These are phyloP conservation scores for Ptychochromis oligacanthus DNA, from an alignment of 2,113 vertebrate genomes.

Conservation along the genomic window DNA sequence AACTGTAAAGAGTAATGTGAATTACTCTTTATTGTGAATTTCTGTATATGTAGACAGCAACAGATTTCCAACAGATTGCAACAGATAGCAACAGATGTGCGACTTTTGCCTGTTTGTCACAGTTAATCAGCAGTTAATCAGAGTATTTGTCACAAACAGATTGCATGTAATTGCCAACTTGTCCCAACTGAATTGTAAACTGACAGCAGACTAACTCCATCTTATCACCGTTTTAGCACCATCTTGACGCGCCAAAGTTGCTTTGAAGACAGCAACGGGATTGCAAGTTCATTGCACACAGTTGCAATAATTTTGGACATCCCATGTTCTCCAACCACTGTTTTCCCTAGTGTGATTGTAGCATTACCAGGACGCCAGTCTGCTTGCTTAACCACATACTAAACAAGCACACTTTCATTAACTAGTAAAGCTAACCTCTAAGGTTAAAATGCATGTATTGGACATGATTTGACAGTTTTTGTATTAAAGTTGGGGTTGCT, in stretches of 20 bases:
- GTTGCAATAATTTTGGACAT: neutral
- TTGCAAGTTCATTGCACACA: no score
- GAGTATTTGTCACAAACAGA: no score
- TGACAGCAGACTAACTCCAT: neutral
- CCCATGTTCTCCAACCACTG: neutral
- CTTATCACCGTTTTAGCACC: neutral
- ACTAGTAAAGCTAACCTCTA: neutral
- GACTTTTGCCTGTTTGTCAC: no score
- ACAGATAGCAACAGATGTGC: no score
- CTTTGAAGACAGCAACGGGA: no score
- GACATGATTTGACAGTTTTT: neutral
- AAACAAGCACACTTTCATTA: neutral
- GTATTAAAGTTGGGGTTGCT: neutral
- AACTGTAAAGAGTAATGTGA: no score
- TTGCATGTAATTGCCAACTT: no score
- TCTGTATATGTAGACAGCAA: no score
- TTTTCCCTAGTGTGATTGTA: neutral
- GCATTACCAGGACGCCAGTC: neutral
- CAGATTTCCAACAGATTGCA: no score
- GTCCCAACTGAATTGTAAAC: neutral
- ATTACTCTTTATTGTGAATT: neutral
- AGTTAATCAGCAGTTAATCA: no score
- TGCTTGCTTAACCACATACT: neutral
- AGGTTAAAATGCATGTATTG: neutral
- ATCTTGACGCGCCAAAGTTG: no score